Base-by-base conservation (phyloP, 2,797 vertebrate species). In the Phalloptychus januarius region DNA sequence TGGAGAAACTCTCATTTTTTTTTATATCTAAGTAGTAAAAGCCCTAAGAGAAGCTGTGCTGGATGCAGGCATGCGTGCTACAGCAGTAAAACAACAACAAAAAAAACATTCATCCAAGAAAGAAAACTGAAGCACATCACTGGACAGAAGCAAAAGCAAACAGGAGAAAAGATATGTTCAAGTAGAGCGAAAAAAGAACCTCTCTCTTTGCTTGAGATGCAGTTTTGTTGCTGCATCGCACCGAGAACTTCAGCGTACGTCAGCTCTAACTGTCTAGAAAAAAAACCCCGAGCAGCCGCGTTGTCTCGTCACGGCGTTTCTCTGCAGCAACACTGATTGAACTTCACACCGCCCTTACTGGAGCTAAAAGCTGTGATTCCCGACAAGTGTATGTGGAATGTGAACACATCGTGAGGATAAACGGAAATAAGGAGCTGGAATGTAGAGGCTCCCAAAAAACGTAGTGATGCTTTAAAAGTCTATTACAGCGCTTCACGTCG, bases 31-130 rank as follows among this genome's bases (percentile, higher is more conserved):
- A 88, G 80, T 84, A 87, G 85, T 83, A 85, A 92, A 94, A 90
- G 90, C 86, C 88, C 78, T 88, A 93, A 87, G 90, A 93, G 79
- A 93, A 93, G 92, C 93, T 79, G 94, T 86, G 90, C 92, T 91
- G 87, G 91, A 94, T 94, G 93, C 94, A 94, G 88, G 92, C 95
- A 95, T 93, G 94, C 94, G 77, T 87, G 90, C 87, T 92, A 90
- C 91, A 81, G 84, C 77, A 87, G 76, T 20, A 40, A 67, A 44
- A 70, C 40, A 7, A 50, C 7, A 28, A 45, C n/a, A 87, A 91
- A 81, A 93, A 89, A 85, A 88, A 94, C 89, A 87, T 86, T 91
- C 89, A 83, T 91, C 91, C 92, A 91, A 93, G 86, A 85, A 90
- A 92, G 86, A 93, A 85, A 93, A 94, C 89, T 81, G 75, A 89